Percentiles rank a stretch among this genome's conserved stretches.
Evolutionary conservation across 2,888 invertebrate species (phyloP).

Genomic region (Epinotia nisella): DNA sequence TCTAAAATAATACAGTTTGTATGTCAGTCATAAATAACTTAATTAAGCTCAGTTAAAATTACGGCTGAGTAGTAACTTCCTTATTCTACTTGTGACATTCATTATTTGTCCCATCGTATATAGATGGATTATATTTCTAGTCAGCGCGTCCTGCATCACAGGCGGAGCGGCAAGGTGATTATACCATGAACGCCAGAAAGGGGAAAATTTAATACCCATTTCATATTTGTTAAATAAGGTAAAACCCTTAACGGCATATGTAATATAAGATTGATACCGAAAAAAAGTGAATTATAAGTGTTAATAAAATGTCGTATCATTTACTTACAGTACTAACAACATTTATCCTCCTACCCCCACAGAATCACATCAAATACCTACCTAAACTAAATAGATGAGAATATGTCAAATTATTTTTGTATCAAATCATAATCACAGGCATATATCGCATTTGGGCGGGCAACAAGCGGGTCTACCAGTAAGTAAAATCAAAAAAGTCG

Average conservation of each 20-base stretch:
- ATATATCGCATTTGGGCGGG: neutral
- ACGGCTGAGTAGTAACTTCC: neutral
- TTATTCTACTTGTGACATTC: neutral
- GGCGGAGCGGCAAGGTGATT: neutral
- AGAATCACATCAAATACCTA: neutral
- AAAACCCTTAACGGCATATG: neutral
- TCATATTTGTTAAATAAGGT: neutral
- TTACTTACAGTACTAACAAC: no score
- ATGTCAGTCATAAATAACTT: neutral
- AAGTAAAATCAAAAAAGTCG: neutral
- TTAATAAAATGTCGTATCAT: neutral
- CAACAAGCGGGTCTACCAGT: neutral
- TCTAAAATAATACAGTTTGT: constrained; percentile 56
- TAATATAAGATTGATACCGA: neutral
- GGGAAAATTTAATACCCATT: neutral
- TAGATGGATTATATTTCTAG: neutral
- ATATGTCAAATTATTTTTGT: neutral
- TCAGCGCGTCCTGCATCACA: neutral
- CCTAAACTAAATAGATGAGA: neutral
- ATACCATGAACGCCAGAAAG: neutral
- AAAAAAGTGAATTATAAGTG: neutral
- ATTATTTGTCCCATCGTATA: neutral
- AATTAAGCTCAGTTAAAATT: no score
- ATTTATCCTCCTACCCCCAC: no score
- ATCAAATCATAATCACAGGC: neutral